Evolutionary conservation across 2,888 invertebrate species (phyloP).

Genomic region (Germaria angustata): DNA sequence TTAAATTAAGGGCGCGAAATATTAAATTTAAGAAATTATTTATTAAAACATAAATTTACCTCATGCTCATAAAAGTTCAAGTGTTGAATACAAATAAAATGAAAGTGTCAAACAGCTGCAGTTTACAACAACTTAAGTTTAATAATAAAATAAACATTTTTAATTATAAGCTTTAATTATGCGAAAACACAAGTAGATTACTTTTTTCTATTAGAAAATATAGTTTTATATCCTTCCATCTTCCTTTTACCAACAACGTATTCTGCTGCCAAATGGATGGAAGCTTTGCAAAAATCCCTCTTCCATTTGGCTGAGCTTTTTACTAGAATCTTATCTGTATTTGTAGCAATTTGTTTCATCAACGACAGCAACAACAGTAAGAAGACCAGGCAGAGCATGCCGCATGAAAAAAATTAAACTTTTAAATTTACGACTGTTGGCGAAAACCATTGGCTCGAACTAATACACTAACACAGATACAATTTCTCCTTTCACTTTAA

Average conservation of each 20-base stretch:
- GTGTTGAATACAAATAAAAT: too few relatives aligned
- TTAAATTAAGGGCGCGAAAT: too few relatives aligned
- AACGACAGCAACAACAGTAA: neutral
- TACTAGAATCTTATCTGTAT: neutral
- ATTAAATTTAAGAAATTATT: too few relatives aligned
- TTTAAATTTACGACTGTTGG: neutral
- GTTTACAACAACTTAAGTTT: neutral
- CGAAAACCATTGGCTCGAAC: neutral
- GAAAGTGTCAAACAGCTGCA: neutral
- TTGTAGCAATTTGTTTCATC: neutral
- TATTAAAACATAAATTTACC: too few relatives aligned
- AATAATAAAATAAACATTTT: slow-evolving; percentile 12
- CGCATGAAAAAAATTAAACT: neutral
- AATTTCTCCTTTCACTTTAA: neutral
- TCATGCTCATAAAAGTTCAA: too few relatives aligned
- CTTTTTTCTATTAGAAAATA: neutral
- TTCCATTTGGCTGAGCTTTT: neutral
- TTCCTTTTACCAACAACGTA: neutral
- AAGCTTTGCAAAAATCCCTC: neutral
- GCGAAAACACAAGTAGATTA: slow-evolving; percentile 21
- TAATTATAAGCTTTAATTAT: slow-evolving; percentile 43
- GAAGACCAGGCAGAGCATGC: neutral
- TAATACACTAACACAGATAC: neutral
- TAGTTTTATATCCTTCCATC: neutral
- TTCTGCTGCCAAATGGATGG: neutral